Evolutionary conservation across 2,113 vertebrate genomes (phyloP), one percentile per base, ranked within the genome.

Genomic region (Lamprotornis superbus): DNA sequence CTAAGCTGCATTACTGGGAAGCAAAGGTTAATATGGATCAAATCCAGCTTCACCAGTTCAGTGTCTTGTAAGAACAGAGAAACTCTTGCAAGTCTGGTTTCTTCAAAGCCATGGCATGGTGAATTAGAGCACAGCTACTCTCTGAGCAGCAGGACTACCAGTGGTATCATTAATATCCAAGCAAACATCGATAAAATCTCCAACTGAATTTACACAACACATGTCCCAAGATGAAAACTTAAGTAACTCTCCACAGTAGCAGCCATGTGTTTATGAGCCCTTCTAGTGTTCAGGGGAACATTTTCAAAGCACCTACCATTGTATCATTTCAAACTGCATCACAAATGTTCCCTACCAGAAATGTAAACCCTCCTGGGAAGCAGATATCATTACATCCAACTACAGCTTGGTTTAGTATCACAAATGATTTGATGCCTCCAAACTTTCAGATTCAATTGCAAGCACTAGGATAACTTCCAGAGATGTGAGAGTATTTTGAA

Each of bases 231-330:
- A 78, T 12, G 59, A 91, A 92, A 76, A 86, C 80, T 61, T 65
- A 50, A 79, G 46, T 69, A 90, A 92, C 74, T 89, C 69, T 79
- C 65, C 76, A 23, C 68, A 75, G 56, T 7, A 93, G 60, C 30
- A 83, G n/a, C 35, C 78, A 33, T 7, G 11, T 37, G 23, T 92
- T 95, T 95, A 75, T 50, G 65, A 90, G 53, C 35, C 50, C 35
- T 89, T 87, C 67, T 18, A 30, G 24, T 31, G 46, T 93, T 89
- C 80, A 40, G 40, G 63, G 87, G 74, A 93, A 79, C 76, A 81
- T 81, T 95, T 94, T 89, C 87, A 91, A 96, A 94, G 63, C 39
- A 91, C 73, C 37, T 87, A 31, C n/a, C 47, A 74, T 20, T 53
- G 67, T 27, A 88, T 47, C 59, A 88, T 68, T 83, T 93, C 69